These are phyloP conservation scores for Acanthopleura granulata DNA, from an alignment of 2,888 invertebrate genomes.

Conservation along the genomic window DNA sequence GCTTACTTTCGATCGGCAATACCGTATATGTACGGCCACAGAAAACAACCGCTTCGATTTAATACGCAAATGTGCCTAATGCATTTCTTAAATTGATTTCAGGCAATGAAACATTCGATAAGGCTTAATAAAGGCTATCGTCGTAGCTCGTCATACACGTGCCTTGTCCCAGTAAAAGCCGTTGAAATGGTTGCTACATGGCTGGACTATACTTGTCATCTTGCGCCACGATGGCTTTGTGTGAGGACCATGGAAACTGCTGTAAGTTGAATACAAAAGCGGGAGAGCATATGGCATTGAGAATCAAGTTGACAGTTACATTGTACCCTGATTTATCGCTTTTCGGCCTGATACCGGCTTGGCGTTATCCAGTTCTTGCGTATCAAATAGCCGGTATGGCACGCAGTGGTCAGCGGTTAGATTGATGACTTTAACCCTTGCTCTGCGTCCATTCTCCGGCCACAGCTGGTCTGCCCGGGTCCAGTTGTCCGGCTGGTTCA, in stretches of 20 bases:
- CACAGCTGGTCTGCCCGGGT: background rate
- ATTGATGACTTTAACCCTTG: background rate
- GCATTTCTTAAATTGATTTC: background rate
- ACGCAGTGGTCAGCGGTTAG: constrained; percentile 2
- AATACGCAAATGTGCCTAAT: constrained; percentile 5
- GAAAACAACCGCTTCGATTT: background rate
- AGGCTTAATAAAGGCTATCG: constrained; percentile 7
- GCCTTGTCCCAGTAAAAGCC: background rate
- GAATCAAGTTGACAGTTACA: constrained; percentile 3
- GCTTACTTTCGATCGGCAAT: too few species aligned
- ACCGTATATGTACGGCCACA: too few species aligned
- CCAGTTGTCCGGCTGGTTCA: background rate
- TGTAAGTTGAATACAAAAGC: background rate
- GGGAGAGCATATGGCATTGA: background rate
- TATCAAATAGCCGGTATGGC: constrained; percentile 5
- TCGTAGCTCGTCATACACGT: background rate
- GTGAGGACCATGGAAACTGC: background rate
- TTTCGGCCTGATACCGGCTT: background rate
- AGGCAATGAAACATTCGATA: background rate
- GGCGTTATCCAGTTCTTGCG: constrained; percentile 5
- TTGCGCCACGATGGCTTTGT: constrained; percentile 2
- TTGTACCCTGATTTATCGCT: constrained; percentile 7
- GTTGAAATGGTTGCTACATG: background rate
- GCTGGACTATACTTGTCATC: background rate
- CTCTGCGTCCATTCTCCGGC: background rate